Evolutionary conservation across 2,888 invertebrate genomes (phyloP), one percentile per base, ranked within the genome.

Genomic region (Catocala fraxini): DNA sequence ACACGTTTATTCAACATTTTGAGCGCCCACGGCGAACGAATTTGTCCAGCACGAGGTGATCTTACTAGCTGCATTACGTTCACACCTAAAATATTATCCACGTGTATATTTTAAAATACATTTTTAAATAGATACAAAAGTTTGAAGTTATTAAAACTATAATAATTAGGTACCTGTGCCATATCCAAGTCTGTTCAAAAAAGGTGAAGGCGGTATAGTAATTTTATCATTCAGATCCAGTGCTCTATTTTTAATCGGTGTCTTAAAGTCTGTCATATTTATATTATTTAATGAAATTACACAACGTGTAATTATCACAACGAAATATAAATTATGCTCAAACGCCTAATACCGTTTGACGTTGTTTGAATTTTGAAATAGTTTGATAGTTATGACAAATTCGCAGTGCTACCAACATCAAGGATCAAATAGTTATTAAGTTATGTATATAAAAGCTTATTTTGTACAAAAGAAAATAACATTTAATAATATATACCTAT

Each of bases 21-120:
- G 0, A 98, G 92, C 0, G 98, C 98, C 98, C 98, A 98, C 0
- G 98, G 98, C 0, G 98, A 98, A n/a, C 96, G 95, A 0, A 95
- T 87, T 73, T 95, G 95, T 6, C 97, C 96, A 0, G 95, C 94
- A 73, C 94, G 92, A 0, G 97, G 97, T 0, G 97, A 97, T 68
- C 98, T 94, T 59, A 97, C 95, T 66, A 98, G 84, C 71, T 97
- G 96, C 89, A 97, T 97, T 0, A 98, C 97, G 71, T 95, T 96
- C 11, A 98, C 96, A 58, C 98, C 97, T 97, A 64, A 12, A 85
- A 79, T 56, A 54, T 11, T 5, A 54, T 58, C 6, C 51, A 48
- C 6, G 12, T 5, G 0, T 35, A 0, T 6, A 6, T 45, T 13
- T 12, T 4, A 12, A 6, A 12, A 6, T 12, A 45, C 11, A 13